Percentiles rank a stretch among this genome's conserved stretches.
Conservation (phyloP, 2,113 vertebrate species). For the Sinocyclocheilus maitianheensis region DNA sequence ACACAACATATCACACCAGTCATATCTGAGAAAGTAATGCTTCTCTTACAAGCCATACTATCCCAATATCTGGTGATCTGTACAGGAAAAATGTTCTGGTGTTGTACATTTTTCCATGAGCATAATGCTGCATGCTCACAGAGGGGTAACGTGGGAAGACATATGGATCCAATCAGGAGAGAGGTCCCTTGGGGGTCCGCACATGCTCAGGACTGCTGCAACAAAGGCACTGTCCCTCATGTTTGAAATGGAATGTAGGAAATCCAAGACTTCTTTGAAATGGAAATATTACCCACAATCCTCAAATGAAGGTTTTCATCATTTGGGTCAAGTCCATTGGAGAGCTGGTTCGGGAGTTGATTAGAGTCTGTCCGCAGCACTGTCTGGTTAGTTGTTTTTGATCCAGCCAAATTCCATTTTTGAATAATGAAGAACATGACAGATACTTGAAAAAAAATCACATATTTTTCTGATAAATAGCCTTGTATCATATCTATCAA, state of each 20-base stretch:
- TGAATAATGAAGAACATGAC: too few relatives aligned
- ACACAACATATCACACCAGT: too few relatives aligned
- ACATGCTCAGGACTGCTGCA: slow-evolving; percentile 30
- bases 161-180: slow-evolving; percentile 52
- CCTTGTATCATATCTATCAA: too few relatives aligned
- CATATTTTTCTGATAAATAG: too few relatives aligned
- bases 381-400: too few relatives aligned
- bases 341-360: slow-evolving; percentile 35
- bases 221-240: slow-evolving; percentile 47
- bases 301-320: slow-evolving; percentile 42
- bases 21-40: slow-evolving; percentile 63
- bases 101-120: slow-evolving; percentile 51
- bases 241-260: slow-evolving; percentile 27
- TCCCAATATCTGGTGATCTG: slow-evolving; percentile 70
- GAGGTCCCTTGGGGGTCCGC: slow-evolving; percentile 24
- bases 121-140: slow-evolving; percentile 35
- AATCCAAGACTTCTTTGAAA: slow-evolving; percentile 47
- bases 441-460: too few relatives aligned
- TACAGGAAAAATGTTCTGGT: slow-evolving; percentile 46
- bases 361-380: background rate
- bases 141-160: slow-evolving; percentile 47
- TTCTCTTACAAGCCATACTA: slow-evolving; percentile 73
- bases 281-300: slow-evolving; percentile 43
- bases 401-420: too few relatives aligned
- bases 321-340: background rate